Evolutionary conservation across 2,888 invertebrate species (phyloP), one percentile per base, ranked within the genome.

Genomic region (Buathra laborator): DNA sequence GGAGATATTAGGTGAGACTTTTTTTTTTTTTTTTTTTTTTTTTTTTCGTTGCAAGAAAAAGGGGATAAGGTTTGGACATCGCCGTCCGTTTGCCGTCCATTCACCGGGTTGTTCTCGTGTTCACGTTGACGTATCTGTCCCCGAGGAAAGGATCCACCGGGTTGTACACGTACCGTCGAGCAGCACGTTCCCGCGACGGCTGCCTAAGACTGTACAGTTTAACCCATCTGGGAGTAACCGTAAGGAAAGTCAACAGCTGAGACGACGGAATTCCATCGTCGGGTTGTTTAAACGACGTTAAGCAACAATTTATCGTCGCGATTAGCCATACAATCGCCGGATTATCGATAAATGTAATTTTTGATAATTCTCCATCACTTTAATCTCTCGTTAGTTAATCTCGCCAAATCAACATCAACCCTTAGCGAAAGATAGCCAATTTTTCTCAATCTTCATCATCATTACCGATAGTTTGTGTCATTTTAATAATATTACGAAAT

Each of bases 51-150:
- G 43, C 16, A 29, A 43, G 74, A 67, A 70, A 68, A 78, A 29
- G 37, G 44, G 43, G 44, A 44, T 44, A 19, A 3, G 75, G 29
- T 87, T 87, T 84, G 86, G 90, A 89, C 91, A 88, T 68, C 24
- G 51, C 44, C 74, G 66, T 76, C 66, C 74, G 82, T 78, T 81
- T 68, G 72, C 71, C 72, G 82, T 84, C 78, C 78, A 62, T 78
- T 56, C 53, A 70, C 76, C 67, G 37, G 68, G 56, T 84, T 56
- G 59, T 66, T 77, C 79, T 79, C 64, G 82, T 70, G 59, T 77
- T 83, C 70, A 59, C 78, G 74, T 89, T 93, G 93, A 93, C 92
- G 93, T 93, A 93, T 93, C 93, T 93, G 92, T 93, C 93, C 93
- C 93, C 85, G 87, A 93, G 93, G 86, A 83, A 87, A 93, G 93